Base-by-base conservation (phyloP, 1,140 invertebrate genomes). In the Mycetomoellerius zeteki region DNA sequence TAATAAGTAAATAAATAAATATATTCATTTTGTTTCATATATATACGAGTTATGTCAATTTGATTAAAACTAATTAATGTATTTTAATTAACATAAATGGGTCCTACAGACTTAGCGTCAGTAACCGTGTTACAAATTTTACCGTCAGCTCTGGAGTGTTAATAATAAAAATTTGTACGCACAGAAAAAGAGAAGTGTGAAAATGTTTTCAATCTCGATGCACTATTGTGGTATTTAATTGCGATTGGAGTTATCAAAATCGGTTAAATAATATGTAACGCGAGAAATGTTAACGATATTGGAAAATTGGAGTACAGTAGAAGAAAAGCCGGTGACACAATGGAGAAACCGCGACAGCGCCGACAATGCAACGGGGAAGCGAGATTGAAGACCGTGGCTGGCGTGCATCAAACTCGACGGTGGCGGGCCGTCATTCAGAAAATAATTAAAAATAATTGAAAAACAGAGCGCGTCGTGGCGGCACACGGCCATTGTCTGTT, bases 361-460 rank as follows among this genome's bases (percentile, higher is more conserved):
- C 62, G 62, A 72, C 65, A 86, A 81, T 85, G 69, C 60, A 76
- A 60, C 52, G 33, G 47, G 37, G 27, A 72, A 60, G 21, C 72
- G 37, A 43, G 58, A 60, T 75, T 86, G 56, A 65, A 80, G 62
- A 67, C 60, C 50, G 76, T 27, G 21, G 84, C 47, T 24, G 60
- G 73, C 65, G 58, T 62, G 84, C 86, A 76, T 88, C 89, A 85
- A 86, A 88, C 86, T 88, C 86, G 86, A 69, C 47, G 62, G 77
- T 43, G 60, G 87, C 67, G 78, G 77, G 65, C 65, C 75, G 77
- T 81, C 88, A 91, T 93, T 92, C 90, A 88, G 88, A 87, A 93
- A 93, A 94, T 93, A 93, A 94, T 94, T 93, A 93, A 93, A 93
- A 93, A 93, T 91, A 93, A 93, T 93, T 91, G 85, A 92, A 93